Percentiles rank a stretch among this genome's conserved stretches.
Evolutionary conservation across 2,888 invertebrate genomes (phyloP).

Genomic region (Argynnis bischoffii): DNA sequence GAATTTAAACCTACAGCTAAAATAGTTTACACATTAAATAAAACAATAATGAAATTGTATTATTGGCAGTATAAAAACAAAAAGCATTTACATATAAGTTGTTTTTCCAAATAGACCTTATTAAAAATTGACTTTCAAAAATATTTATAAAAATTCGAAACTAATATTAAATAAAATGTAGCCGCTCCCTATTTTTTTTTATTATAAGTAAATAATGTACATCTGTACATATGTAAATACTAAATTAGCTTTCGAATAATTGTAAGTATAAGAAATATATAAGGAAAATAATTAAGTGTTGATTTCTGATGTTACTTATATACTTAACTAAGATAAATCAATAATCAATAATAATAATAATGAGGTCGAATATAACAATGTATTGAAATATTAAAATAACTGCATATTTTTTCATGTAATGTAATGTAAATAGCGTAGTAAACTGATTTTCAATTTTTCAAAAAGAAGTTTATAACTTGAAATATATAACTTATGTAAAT

Average conservation of each 20-base stretch:
- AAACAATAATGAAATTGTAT: no score
- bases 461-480: not conserved
- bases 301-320: slow-evolving; percentile 27
- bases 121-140: not conserved
- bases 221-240: slow-evolving; percentile 38
- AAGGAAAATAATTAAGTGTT: slow-evolving; percentile 25
- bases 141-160: slow-evolving; percentile 5
- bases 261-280: slow-evolving; percentile 19
- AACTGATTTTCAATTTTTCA: slow-evolving; percentile 14
- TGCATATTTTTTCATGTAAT: slow-evolving; percentile 21
- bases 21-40: no score
- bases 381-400: not conserved
- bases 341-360: no score
- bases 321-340: slow-evolving; percentile 4
- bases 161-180: no score
- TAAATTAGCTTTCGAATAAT: slow-evolving; percentile 15
- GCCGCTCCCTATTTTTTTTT: slow-evolving; percentile 14
- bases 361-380: not conserved
- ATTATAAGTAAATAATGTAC: slow-evolving; percentile 16
- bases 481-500: no score
- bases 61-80: no score
- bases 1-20: no score
- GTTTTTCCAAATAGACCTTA: no score
- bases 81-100: no score
- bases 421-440: not conserved